Evolutionary conservation across 2,888 invertebrate species (phyloP), one percentile per base, ranked within the genome.

Genomic region (Pachliopta kotzebuea): DNA sequence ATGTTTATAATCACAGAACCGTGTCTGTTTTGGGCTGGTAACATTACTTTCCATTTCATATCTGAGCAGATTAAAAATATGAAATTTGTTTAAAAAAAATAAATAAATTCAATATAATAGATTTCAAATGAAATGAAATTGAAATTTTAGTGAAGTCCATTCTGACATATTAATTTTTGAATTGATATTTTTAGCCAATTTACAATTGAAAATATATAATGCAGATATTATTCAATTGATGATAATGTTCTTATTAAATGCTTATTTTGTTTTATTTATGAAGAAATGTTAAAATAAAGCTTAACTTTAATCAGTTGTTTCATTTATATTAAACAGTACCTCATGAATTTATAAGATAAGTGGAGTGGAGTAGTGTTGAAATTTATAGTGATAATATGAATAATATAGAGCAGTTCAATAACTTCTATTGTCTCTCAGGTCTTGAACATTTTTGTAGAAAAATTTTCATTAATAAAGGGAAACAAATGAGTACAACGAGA

Each of bases 201-300:
- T 56, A 60, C 69, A 56, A 67, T 64, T 55, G 57, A 67, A 67
- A 69, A 72, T 73, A 68, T 70, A 37, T 69, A 76, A 75, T 71
- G 68, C 76, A 79, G 74, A 70, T 68, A 76, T 75, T 71, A 77
- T 78, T 76, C 76, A 77, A 80, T 75, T 74, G 76, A 83, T 77
- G 74, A 81, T 76, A 76, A 78, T 79, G 79, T 77, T 78, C 73
- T 76, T 77, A 76, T 83, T 79, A 77, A 76, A 81, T 82, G 82
- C 84, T 81, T 82, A 83, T 81, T 82, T 84, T 83, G 84, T 86
- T 86, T 86, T 80, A 85, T 85, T 85, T 85, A 84, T 84, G 76
- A 81, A 75, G 73, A 85, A 79, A 79, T 78, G 80, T 82, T 76
- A 78, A 85, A 80, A 79, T 81, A 81, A 81, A 81, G 77, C 76